phyloP scores from a whole-genome alignment of 2,888 invertebrate species.

The Perizoma affinitatum region DNA sequence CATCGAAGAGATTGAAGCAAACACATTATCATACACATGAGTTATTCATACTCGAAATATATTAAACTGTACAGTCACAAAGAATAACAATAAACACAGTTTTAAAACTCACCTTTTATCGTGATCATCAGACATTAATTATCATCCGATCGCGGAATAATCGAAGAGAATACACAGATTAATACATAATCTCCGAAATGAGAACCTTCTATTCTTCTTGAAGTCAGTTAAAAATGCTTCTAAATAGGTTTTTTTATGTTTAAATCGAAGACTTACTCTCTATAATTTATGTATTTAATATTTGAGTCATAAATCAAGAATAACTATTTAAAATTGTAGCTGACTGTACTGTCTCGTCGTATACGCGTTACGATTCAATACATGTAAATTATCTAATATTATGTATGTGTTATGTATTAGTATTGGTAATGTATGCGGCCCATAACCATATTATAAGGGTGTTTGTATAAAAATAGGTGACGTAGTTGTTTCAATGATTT shows the following conservation, averaged over 20 bases:
- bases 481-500: too few species aligned
- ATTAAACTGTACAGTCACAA: conserved; percentile 20
- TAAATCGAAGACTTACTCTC: too few species aligned
- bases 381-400: conserved; percentile 28
- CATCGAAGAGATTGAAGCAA: conserved; percentile 57
- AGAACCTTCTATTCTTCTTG: too few species aligned
- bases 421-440: conserved; percentile 5
- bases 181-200: too few species aligned
- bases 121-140: too few species aligned
- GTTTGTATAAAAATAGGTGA: conserved; percentile 11
- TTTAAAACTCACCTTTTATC: too few species aligned
- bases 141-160: too few species aligned
- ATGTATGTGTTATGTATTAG: conserved; percentile 23
- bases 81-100: too few species aligned
- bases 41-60: conserved; percentile 63
- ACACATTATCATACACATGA: conserved; percentile 62
- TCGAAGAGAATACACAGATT: too few species aligned
- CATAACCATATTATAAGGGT: not conserved
- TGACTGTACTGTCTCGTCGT: not conserved
- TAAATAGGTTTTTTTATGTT: too few species aligned
- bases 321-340: not conserved
- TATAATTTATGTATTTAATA: too few species aligned
- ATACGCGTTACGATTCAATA: conserved; percentile 1
- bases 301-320: not conserved
- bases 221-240: too few species aligned